These are phyloP conservation scores for Idris sp. DNA, from an alignment of 1,140 invertebrate species.

Conservation along the genomic window DNA sequence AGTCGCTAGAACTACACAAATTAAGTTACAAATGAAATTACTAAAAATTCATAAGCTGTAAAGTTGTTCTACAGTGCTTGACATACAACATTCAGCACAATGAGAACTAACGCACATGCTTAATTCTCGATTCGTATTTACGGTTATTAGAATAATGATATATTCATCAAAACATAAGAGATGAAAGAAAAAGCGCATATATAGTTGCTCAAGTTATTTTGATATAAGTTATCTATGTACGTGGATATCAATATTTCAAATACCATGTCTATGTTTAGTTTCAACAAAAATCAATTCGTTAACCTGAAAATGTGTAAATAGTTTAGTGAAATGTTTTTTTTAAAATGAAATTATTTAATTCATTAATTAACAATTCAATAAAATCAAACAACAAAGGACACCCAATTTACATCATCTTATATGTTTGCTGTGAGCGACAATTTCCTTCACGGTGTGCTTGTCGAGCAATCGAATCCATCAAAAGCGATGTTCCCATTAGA, in stretches of 20 bases:
- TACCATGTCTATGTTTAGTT: neutral
- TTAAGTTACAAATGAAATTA: conserved; percentile 51
- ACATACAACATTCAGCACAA: conserved; percentile 30
- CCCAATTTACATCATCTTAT: conserved; percentile 51
- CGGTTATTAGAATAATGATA: conserved; percentile 49
- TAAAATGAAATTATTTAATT: too few species aligned
- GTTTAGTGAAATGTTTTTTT: conserved; percentile 16
- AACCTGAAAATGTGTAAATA: too few species aligned
- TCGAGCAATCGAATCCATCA: conserved; percentile 72
- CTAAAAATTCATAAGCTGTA: conserved; percentile 52
- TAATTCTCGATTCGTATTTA: conserved; percentile 44
- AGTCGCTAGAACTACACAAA: conserved; percentile 29
- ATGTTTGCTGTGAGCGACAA: conserved; percentile 63
- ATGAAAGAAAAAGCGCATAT: conserved; percentile 36
- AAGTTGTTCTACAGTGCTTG: conserved; percentile 34
- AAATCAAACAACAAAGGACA: conserved; percentile 38
- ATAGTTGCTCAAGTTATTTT: conserved; percentile 19
- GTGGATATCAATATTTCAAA: conserved; percentile 11
- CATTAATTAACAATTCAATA: too few species aligned
- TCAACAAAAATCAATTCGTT: too few species aligned
- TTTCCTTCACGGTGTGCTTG: conserved; percentile 72
- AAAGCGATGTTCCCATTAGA: conserved; percentile 71
- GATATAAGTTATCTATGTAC: neutral
- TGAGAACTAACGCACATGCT: conserved; percentile 48
- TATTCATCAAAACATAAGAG: conserved; percentile 27